phyloP scores from a whole-genome alignment of 2,888 invertebrate genomes.

The Trilocha varians region DNA sequence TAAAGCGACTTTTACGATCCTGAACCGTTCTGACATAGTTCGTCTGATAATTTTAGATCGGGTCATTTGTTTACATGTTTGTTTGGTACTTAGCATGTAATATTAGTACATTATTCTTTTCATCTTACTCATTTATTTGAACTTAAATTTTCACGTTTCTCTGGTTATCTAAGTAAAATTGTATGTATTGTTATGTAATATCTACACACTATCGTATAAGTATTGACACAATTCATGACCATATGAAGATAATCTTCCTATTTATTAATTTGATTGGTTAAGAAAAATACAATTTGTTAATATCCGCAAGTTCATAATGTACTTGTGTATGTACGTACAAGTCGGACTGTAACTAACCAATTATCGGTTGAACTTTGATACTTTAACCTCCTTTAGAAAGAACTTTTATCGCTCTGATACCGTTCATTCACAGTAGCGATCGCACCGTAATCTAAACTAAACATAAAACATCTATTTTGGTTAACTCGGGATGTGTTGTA shows the following conservation, averaged over 20 bases:
- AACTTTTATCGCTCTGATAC: conserved; percentile 50
- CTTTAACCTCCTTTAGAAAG: conserved; percentile 53
- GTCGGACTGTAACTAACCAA: conserved; percentile 21
- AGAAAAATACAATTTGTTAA: not conserved
- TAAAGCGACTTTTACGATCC: not conserved
- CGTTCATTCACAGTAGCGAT: conserved; percentile 50
- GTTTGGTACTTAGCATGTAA: too few species aligned
- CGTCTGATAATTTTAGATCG: conserved; percentile 2
- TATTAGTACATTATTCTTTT: too few species aligned
- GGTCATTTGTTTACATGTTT: not conserved
- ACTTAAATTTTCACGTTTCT: too few species aligned
- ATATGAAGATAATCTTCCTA: too few species aligned
- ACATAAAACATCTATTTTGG: not conserved
- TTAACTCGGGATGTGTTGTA: not conserved
- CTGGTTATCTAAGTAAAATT: too few species aligned
- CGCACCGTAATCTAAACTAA: conserved; percentile 15
- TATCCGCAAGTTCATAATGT: not conserved
- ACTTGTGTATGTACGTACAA: not conserved
- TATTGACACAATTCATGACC: too few species aligned
- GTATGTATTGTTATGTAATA: too few species aligned
- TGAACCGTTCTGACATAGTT: conserved; percentile 4
- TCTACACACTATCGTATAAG: too few species aligned
- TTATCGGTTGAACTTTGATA: conserved; percentile 60
- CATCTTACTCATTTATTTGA: too few species aligned
- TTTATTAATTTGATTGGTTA: not conserved